Conservation (phyloP, 2,113 vertebrate species). For the Pollimyrus isidori region DNA sequence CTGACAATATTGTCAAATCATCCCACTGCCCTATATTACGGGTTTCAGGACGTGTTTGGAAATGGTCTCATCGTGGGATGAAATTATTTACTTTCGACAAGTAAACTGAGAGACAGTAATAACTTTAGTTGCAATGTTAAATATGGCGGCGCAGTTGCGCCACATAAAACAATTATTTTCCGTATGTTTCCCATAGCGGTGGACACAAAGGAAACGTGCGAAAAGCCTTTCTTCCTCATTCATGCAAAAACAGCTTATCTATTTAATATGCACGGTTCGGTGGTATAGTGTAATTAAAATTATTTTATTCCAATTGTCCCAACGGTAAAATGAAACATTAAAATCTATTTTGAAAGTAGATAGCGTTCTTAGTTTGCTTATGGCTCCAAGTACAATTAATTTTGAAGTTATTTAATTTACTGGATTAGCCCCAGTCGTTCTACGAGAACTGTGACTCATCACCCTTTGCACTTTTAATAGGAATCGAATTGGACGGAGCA, state of each 20-base stretch:
- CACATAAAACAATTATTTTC: neutral
- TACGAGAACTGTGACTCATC: conserved; percentile 54
- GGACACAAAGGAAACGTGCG: conserved; percentile 42
- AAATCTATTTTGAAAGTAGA: conserved; percentile 60
- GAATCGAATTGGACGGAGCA: conserved; percentile 49
- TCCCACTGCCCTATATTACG: neutral
- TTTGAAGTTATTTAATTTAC: conserved; percentile 62
- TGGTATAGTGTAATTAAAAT: conserved; percentile 68
- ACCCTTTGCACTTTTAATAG: conserved; percentile 53
- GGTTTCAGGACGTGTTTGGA: neutral
- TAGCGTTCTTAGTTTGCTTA: conserved; percentile 45
- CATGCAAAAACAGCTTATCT: conserved; percentile 61
- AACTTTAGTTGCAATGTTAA: neutral
- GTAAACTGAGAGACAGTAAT: neutral
- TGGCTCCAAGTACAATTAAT: conserved; percentile 59
- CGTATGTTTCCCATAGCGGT: conserved; percentile 46
- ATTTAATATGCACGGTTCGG: conserved; percentile 65
- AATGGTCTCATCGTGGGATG: neutral
- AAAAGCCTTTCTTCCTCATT: conserved; percentile 53
- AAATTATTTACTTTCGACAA: neutral
- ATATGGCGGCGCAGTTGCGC: neutral
- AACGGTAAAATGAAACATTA: conserved; percentile 61
- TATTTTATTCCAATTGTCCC: conserved; percentile 60
- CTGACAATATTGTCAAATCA: neutral
- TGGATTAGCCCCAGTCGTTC: conserved; percentile 58